Base-by-base conservation (phyloP, 2,113 vertebrate genomes). In the Trematocara stigmaticum region DNA sequence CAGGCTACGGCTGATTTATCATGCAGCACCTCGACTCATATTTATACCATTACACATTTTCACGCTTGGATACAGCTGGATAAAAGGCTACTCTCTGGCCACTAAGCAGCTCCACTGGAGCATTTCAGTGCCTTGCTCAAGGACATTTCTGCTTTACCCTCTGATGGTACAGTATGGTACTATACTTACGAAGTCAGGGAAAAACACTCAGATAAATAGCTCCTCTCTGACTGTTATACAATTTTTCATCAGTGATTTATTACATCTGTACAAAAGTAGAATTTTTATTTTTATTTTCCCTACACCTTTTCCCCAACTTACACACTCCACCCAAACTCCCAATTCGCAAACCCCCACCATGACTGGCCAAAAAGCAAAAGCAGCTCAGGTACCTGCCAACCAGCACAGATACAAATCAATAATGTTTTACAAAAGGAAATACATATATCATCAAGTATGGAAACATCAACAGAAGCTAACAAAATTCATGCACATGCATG, bases 101-200 rank as follows among this genome's bases (percentile, higher is more conserved):
- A 57, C 84, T 38, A 6, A 45, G 87, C 79, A 49, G 59, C 56
- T 87, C 81, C 74, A 45, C 81, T 78, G 12, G 69, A 87, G 83
- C 81, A 56, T 78, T 83, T 81, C 9, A 38, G 29, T 89, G 91
- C 85, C 84, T 89, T 83, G 87, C 88, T 92, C 82, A 87, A 84
- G 85, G 87, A 88, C 78, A 85, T 85, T 83, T 79, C 7, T 56
- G 16, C 29, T 78, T 52, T 18, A 47, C 9, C 3, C 69, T 49
- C 1, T 49, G 69, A 76, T 4, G 18, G 12, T 10, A 31, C 26
- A 29, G 42, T 18, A 74, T 18, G 38, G 66, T 45, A 47, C 8
- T 47, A 47, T 47, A 29, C 5, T 47, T 18, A 10, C 0, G 3
- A 71, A 71, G 40, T 15, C 20, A 47, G 38, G 20, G 12, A 6